phyloP scores from a whole-genome alignment of 92 coral and sea anemone species.

The Zoanthus gigantus region DNA sequence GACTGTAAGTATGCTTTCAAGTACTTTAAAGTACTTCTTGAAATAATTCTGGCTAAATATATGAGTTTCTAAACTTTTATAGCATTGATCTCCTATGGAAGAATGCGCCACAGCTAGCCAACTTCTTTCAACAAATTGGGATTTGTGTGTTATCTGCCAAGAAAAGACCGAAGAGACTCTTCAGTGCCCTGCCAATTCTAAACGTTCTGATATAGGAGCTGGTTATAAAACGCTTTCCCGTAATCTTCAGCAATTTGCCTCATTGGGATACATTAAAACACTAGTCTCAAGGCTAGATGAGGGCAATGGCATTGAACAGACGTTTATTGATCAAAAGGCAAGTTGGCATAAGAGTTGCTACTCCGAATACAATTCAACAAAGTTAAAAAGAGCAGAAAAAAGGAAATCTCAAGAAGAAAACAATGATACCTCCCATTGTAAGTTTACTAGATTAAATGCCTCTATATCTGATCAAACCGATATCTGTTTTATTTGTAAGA shows the following conservation, averaged over 20 bases:
- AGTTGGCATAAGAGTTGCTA: conserved; percentile 42
- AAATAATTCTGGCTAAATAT: conserved; percentile 14
- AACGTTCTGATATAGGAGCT: conserved; percentile 16
- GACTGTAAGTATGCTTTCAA: conserved; percentile 16
- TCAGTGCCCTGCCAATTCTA: conserved; percentile 15
- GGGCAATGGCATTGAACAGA: conserved; percentile 43
- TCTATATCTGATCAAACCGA: conserved; percentile 7
- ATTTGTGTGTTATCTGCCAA: conserved; percentile 16
- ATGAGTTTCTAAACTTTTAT: conserved; percentile 14
- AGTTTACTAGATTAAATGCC: conserved; percentile 15
- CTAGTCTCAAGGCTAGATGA: conserved; percentile 38
- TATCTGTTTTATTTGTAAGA: conserved; percentile 14
- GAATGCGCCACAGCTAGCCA: conserved; percentile 19
- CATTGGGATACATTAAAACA: conserved; percentile 15
- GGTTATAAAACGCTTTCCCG: conserved; percentile 23
- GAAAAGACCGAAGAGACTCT: conserved; percentile 11
- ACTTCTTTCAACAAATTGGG: conserved; percentile 13
- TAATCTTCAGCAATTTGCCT: conserved; percentile 13
- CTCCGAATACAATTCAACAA: conserved; percentile 24
- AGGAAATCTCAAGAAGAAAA: conserved; percentile 15
- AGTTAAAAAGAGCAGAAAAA: conserved; percentile 41
- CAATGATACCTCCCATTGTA: conserved; percentile 16
- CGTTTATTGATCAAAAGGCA: conserved; percentile 20
- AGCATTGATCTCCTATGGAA: conserved; percentile 14
- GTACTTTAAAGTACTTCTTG: conserved; percentile 15